Base-by-base conservation (phyloP, 92 coral and sea anemone species). In the Epizoanthus ramosus region DNA sequence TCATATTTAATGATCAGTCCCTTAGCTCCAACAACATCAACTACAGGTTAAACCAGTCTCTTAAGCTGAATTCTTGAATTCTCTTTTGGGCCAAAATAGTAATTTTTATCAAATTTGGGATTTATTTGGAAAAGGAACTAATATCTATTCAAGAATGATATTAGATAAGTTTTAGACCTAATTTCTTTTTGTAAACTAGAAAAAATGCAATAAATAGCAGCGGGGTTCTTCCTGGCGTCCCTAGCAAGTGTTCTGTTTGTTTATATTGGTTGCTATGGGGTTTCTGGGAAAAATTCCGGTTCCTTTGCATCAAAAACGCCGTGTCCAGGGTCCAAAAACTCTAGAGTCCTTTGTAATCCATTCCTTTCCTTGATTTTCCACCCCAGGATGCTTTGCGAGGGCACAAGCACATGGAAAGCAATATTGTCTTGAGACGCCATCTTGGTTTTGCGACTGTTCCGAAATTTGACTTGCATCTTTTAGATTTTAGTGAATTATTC, bases 381-480 rank as follows among this genome's bases (percentile, higher is more conserved):
- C 3, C 66, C 66, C 33, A 61, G 23, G 25, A 19, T 61, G 66
- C 66, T n/a, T 60, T 60, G 28, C 66, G 9, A 28, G 66, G 31
- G 23, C 23, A 6, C n/a, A 17, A 60, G 66, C 66, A n/a, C 28
- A 21, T 60, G 66, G 23, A 17, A 60, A 18, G 24, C 22, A 17
- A 60, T 60, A n/a, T 60, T 60, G 66, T 60, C 66, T 60, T 60
- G 24, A 61, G 25, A 61, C 66, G 66, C 66, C 66, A 19, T 61
- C 23, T 61, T 61, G 66, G 33, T 18, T 61, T 60, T 61, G 66
- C 66, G 8, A 21, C 8, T 19, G 66, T 61, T 61, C 8, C 13
- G 25, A 61, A 61, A 19, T 61, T 61, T 61, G 12, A 61, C 66
- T 61, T 60, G 66, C 25, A 17, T 60, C 66, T 60, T 60, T n/a